Evolutionary conservation across 2,797 vertebrate genomes (phyloP), one percentile per base, ranked within the genome.

Genomic region (Poliocrania exsul): DNA sequence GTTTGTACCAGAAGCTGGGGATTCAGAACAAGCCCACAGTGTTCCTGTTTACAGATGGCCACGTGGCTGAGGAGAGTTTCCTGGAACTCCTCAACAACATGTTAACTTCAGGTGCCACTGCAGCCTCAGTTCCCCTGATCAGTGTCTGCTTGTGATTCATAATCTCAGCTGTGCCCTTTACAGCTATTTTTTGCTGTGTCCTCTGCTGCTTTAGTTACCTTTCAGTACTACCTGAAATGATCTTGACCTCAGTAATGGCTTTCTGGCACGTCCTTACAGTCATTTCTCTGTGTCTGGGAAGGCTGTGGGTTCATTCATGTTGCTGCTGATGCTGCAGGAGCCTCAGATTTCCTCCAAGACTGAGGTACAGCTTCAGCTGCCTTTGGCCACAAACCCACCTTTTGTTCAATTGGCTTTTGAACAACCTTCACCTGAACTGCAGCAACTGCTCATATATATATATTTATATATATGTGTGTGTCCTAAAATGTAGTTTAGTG

Each of bases 41-140:
- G 77, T 99, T 99, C 96, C 97, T 99, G 89, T 99, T 99, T 88
- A 99, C 99, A 7, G 99, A 99, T 12, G 98, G 98, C 9, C 99
- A 99, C 1, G 99, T 99, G 92, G 98, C 98, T 2, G 98, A 99
- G 89, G 99, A 99, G 97, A 98, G 99, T 65, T 99, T 99, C 92
- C 97, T 99, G 97, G 99, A 99, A 91, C 99, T 99, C 75, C 98
- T 99, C 93, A 99, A 99, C 97, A 99, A 99, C 97, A 99, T 99
- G 99, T 97, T 99, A 85, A 99, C 99, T 51, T 99, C 99, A 98
- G 99, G 99, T 99, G 77, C 77, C 19, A 26, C 42, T 54, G 10
- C 80, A 92, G 62, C 71, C 49, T 80, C 58, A n/a, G 1, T 75
- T 57, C 77, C 64, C 64, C 54, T 4, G 9, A 60, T 51, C 69